Percentiles rank a stretch among this genome's conserved stretches.
Evolutionary conservation across 2,113 vertebrate genomes (phyloP).

Genomic region (Opisthocomus hoazin): DNA sequence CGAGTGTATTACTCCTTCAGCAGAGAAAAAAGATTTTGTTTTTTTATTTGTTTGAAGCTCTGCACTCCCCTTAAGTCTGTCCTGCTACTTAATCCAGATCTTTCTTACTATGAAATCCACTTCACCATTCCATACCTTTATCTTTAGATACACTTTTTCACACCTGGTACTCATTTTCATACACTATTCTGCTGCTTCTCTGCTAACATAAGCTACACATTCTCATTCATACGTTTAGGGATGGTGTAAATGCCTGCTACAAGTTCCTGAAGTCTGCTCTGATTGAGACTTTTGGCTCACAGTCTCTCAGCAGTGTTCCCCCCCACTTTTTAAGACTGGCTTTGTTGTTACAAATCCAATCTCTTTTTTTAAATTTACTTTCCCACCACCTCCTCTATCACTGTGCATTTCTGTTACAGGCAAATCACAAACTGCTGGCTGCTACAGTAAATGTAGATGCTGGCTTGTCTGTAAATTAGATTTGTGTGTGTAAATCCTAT

Average conservation of each 20-base stretch:
- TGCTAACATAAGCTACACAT: neutral
- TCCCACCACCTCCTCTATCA: neutral
- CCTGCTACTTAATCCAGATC: neutral
- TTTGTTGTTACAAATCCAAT: neutral
- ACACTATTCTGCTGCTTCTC: neutral
- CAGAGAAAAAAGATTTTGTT: neutral
- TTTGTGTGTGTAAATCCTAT: neutral
- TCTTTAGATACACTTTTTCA: neutral
- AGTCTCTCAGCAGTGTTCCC: neutral
- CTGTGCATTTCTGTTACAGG: neutral
- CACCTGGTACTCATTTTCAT: neutral
- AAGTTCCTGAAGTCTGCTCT: neutral
- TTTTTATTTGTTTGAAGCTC: neutral
- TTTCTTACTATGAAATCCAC: neutral
- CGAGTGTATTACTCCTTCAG: neutral
- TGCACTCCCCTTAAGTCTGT: neutral
- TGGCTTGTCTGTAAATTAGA: slow-evolving; percentile 41
- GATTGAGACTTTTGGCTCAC: neutral
- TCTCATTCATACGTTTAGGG: neutral
- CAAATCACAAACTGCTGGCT: slow-evolving; percentile 4
- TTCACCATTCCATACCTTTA: neutral
- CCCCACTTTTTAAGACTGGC: neutral
- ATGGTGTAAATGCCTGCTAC: neutral
- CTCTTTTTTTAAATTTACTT: neutral
- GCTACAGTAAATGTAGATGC: slow-evolving; percentile 7